A percentile compares a stretch with the other conserved stretches of the same genome.
Evolutionary conservation across 2,888 invertebrate genomes (phyloP).

Genomic region (Philereme transversata): DNA sequence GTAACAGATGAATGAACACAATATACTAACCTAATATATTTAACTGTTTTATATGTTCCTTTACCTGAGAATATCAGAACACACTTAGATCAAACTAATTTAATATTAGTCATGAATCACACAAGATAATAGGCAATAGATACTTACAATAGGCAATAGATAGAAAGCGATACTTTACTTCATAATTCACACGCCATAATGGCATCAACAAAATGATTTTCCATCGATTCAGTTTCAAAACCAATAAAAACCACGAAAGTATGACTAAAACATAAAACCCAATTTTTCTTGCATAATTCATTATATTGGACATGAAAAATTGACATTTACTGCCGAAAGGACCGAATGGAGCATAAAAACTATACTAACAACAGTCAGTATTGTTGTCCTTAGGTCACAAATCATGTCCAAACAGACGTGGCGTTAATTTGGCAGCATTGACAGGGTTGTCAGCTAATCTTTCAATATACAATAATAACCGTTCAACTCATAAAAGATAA

Average conservation of each 20-base stretch:
- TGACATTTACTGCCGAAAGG: constrained; percentile 39
- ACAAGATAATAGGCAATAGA: too few relatives aligned
- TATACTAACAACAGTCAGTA: constrained; percentile 33
- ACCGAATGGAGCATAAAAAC: constrained; percentile 33
- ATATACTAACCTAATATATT: too few relatives aligned
- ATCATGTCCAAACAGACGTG: constrained; percentile 35
- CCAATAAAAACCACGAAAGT: constrained; percentile 18
- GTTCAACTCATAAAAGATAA: too few relatives aligned
- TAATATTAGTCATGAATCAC: too few relatives aligned
- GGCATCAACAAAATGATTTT: neutral
- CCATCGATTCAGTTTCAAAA: constrained; percentile 8
- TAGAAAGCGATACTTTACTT: too few relatives aligned
- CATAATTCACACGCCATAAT: too few relatives aligned
- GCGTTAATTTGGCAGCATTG: constrained; percentile 28
- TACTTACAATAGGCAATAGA: too few relatives aligned
- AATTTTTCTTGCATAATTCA: constrained; percentile 38
- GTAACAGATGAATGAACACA: too few relatives aligned
- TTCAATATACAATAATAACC: too few relatives aligned
- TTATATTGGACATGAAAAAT: constrained; percentile 32
- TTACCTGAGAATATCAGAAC: too few relatives aligned
- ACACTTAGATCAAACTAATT: too few relatives aligned
- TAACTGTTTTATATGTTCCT: too few relatives aligned
- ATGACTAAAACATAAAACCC: constrained; percentile 35
- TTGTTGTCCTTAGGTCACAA: constrained; percentile 41
- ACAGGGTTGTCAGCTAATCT: constrained; percentile 16